Evolutionary conservation across 2,888 invertebrate species (phyloP), one percentile per base, ranked within the genome.

Genomic region (Agapostemon virescens): DNA sequence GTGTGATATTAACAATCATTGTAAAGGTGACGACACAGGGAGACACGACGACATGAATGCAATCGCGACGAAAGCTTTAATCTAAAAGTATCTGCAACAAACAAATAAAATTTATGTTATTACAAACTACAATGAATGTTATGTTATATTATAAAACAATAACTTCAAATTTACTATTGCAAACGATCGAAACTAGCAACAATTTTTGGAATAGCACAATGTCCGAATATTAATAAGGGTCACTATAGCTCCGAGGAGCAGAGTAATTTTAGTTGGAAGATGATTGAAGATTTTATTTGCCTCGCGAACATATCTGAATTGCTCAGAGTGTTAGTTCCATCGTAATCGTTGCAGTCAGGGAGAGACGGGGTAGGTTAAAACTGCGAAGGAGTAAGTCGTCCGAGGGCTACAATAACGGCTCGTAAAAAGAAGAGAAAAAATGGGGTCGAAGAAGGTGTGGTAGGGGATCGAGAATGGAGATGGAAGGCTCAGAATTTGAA

Each of bases 401-500:
- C 3, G 23, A 15, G 23, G 1, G 23, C n/a, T 33, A 61, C n/a
- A 30, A 68, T 61, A 55, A n/a, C 52, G 36, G 61, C 17, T 30
- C 30, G 33, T 1, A n/a, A 36, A 36, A 63, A 36, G 36, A 20
- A 17, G 55, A 52, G 17, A 26, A 72, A 69, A 71, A 76, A 72
- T 30, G 69, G 69, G 75, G 64, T 40, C 33, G 71, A 69, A 70
- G 61, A 45, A 69, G 42, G 38, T 30, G 26, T 15, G 26, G 75
- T 33, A 52, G 38, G 55, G 45, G 36, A 33, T 78, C 33, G 73
- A 63, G 69, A 74, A 66, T 74, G 64, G 67, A 77, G 78, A 72
- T 49, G 70, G 73, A 42, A 69, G 64, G 75, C 49, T 72, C 67
- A 52, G 67, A 77, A 68, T 79, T 79, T 45, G 79, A 68, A 72